phyloP scores from a whole-genome alignment of 2,888 invertebrate genomes.

The Phorcus lineatus region DNA sequence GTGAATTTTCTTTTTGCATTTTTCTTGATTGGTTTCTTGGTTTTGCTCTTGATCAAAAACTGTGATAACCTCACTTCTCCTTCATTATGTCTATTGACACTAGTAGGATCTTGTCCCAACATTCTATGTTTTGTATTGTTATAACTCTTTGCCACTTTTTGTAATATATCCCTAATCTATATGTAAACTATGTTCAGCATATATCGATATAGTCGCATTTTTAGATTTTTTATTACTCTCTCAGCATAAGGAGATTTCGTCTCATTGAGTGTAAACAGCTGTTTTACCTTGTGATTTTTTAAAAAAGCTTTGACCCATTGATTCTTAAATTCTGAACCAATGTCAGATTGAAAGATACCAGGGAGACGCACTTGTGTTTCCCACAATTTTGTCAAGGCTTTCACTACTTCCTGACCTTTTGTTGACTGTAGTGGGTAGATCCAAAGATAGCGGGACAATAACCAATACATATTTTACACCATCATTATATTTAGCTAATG shows the following conservation, averaged over 20 bases:
- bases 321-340: background rate
- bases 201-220: constrained; percentile 33
- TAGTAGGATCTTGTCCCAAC: background rate
- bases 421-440: background rate
- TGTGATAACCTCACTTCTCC: background rate
- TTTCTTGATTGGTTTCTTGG: background rate
- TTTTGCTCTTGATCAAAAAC: constrained; percentile 3
- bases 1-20: background rate
- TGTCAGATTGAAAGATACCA: background rate
- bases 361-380: no score
- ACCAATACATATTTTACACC: background rate
- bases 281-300: constrained; percentile 16
- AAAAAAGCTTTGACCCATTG: background rate
- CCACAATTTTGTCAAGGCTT: background rate
- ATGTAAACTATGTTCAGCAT: constrained; percentile 32
- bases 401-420: background rate
- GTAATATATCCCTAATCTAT: constrained; percentile 33
- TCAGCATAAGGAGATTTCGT: constrained; percentile 37
- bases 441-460: background rate
- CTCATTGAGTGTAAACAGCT: constrained; percentile 36
- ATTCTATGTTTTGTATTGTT: constrained; percentile 35
- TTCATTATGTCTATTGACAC: background rate
- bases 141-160: constrained; percentile 34
- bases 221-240: constrained; percentile 39
- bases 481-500: background rate